phyloP scores from a whole-genome alignment of 1,140 invertebrate species.

The Cyrtorhinus lividipennis region DNA sequence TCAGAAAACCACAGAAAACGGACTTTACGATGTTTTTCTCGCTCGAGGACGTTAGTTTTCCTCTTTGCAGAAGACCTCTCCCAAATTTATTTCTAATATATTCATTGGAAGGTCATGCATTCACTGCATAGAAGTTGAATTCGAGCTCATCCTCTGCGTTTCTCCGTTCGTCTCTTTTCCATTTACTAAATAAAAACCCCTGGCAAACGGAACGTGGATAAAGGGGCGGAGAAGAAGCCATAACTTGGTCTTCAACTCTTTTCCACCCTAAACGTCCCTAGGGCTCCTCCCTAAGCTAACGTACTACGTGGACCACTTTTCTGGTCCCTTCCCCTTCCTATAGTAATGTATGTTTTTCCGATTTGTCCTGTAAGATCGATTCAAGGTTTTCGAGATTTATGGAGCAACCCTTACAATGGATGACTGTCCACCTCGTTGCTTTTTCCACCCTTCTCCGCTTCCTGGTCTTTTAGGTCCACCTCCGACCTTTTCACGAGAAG shows the following conservation, averaged over 20 bases:
- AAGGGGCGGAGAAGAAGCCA: neutral
- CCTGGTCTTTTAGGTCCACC: neutral
- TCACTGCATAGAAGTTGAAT: neutral
- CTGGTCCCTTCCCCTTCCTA: neutral
- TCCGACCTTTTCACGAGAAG: no score
- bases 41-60: no score
- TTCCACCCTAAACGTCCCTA: neutral
- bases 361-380: conserved; percentile 5
- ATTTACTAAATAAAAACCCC: neutral
- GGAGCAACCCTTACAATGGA: neutral
- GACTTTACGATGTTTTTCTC: no score
- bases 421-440: conserved; percentile 6
- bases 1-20: no score
- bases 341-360: conserved; percentile 10
- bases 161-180: no score
- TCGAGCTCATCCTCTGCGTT: no score
- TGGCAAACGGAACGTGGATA: neutral
- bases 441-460: neutral
- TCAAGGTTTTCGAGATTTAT: neutral
- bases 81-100: conserved; percentile 5
- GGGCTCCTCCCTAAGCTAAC: neutral
- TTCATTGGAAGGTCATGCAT: neutral
- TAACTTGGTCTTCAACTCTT: neutral
- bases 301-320: conserved; percentile 3
- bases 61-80: no score